phyloP scores from a whole-genome alignment of 1,140 invertebrate species.

The Procambarus virginalis region DNA sequence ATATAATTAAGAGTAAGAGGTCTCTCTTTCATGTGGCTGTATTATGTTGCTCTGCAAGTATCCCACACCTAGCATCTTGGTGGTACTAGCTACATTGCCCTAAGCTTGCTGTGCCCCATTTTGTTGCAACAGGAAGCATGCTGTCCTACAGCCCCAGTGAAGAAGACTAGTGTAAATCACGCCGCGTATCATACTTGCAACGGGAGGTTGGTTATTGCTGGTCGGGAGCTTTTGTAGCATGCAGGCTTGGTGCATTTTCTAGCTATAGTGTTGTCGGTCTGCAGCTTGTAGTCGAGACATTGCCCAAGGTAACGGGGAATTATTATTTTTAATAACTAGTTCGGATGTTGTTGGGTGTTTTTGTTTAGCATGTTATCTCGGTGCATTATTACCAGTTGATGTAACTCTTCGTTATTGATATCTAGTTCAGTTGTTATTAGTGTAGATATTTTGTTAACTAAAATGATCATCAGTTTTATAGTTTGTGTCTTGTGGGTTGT shows the following conservation, averaged over 20 bases:
- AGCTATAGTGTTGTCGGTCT: neutral
- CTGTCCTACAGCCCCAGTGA: slow-evolving; percentile 45
- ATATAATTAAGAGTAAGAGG: neutral
- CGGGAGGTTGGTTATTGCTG: slow-evolving; percentile 27
- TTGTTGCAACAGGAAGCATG: slow-evolving; percentile 47
- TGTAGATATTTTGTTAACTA: no score
- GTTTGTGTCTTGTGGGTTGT: no score
- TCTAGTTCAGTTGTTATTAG: neutral
- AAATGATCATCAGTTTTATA: no score
- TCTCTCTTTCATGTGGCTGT: neutral
- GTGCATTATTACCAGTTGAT: neutral
- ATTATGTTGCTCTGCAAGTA: slow-evolving; percentile 33
- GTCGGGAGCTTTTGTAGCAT: slow-evolving; percentile 15
- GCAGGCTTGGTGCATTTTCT: neutral
- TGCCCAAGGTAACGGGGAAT: neutral
- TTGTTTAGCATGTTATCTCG: neutral
- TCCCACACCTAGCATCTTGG: slow-evolving; percentile 21
- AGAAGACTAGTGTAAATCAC: slow-evolving; percentile 42
- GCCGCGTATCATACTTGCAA: slow-evolving; percentile 16
- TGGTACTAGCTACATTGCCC: slow-evolving; percentile 22
- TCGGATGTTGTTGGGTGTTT: neutral
- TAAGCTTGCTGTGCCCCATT: slow-evolving; percentile 46
- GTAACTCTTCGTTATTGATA: neutral
- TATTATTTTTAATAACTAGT: neutral
- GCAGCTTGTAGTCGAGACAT: neutral